Percentiles rank a stretch among this genome's conserved stretches.
phyloP scores from a whole-genome alignment of 1,140 invertebrate genomes.

The Diorhabda elongata region DNA sequence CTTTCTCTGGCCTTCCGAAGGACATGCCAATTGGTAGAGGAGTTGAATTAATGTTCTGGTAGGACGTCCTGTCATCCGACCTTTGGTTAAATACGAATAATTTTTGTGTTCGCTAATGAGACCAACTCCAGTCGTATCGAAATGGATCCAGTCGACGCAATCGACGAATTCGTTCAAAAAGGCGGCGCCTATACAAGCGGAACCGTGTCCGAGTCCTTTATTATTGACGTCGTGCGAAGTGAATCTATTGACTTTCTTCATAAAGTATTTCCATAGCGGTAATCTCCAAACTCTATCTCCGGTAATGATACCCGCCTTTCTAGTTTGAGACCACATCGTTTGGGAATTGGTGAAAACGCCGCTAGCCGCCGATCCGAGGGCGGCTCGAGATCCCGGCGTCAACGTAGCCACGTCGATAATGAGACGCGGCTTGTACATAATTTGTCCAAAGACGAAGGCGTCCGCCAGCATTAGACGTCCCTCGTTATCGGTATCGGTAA shows the following conservation, averaged over 20 bases:
- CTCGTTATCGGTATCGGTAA: constrained; percentile 78
- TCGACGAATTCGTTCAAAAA: constrained; percentile 68
- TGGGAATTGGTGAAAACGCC: constrained; percentile 56
- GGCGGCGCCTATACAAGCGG: constrained; percentile 64
- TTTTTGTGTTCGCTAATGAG: constrained; percentile 52
- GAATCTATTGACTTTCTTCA: constrained; percentile 51
- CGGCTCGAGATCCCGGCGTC: constrained; percentile 51
- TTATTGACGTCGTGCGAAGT: constrained; percentile 59
- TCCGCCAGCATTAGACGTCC: constrained; percentile 72
- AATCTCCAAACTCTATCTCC: constrained; percentile 64
- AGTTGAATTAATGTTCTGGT: constrained; percentile 60
- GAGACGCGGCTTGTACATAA: constrained; percentile 54
- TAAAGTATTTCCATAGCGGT: constrained; percentile 59
- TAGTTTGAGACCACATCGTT: constrained; percentile 48
- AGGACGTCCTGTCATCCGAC: constrained; percentile 57
- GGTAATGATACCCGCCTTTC: constrained; percentile 51
- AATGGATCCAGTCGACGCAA: constrained; percentile 61
- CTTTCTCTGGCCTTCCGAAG: constrained; percentile 32
- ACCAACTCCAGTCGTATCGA: constrained; percentile 68
- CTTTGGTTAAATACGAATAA: constrained; percentile 57
- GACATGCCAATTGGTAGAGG: constrained; percentile 53
- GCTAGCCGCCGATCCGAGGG: constrained; percentile 55
- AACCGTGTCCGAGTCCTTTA: constrained; percentile 52
- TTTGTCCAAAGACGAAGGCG: constrained; percentile 70
- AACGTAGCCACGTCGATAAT: constrained; percentile 68